Evolutionary conservation across 1,140 invertebrate genomes (phyloP).

Genomic region (Rhopalosiphum maidis): DNA sequence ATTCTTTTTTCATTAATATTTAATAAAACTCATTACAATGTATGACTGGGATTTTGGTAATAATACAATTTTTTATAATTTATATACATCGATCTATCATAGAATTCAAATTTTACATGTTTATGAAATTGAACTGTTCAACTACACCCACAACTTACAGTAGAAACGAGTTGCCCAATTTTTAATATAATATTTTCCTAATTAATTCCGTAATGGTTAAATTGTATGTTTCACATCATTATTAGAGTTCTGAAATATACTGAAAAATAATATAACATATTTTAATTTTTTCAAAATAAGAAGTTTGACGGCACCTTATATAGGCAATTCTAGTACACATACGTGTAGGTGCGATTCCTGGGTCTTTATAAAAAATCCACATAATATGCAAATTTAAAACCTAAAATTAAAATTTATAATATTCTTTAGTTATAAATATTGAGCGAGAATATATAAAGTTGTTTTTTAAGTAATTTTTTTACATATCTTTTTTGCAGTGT

Average conservation of each 20-base stretch:
- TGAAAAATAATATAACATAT: neutral
- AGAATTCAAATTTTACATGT: too few species aligned
- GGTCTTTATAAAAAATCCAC: neutral
- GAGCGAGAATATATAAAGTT: neutral
- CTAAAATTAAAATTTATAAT: neutral
- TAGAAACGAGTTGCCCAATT: too few species aligned
- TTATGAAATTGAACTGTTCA: too few species aligned
- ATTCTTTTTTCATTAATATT: too few species aligned
- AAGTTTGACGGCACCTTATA: neutral
- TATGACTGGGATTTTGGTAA: too few species aligned
- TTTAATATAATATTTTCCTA: too few species aligned
- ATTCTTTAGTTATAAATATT: neutral
- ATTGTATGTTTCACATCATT: neutral
- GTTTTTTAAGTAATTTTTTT: neutral
- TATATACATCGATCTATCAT: too few species aligned
- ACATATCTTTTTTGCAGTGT: neutral
- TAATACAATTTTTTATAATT: too few species aligned
- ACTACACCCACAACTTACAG: too few species aligned
- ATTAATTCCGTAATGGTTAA: too few species aligned
- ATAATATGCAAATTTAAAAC: neutral
- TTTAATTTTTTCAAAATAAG: too few species aligned
- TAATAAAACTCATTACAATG: too few species aligned
- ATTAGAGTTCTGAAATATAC: neutral
- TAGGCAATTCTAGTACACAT: neutral
- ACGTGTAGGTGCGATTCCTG: neutral